These are phyloP conservation scores for Drosophila persimilis DNA, from an alignment of 1,140 invertebrate genomes.

Conservation along the genomic window DNA sequence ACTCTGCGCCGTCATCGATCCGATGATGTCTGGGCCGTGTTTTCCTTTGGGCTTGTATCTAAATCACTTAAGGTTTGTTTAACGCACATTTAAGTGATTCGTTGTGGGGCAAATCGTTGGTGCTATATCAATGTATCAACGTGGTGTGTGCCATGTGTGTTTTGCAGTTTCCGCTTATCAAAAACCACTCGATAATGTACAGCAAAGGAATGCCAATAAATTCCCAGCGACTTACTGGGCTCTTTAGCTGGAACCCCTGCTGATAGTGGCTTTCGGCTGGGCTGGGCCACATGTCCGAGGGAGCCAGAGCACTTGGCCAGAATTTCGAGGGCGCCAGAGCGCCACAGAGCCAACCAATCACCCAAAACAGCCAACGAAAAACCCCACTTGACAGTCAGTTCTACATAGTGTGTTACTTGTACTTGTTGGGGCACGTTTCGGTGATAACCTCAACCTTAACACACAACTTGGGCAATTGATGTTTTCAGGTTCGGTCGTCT, in stretches of 20 bases:
- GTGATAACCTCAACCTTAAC: slow-evolving; percentile 79
- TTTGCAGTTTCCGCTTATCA: slow-evolving; percentile 41
- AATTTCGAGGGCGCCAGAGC: no score
- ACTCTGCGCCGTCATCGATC: no score
- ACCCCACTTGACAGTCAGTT: slow-evolving; percentile 35
- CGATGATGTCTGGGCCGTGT: not conserved
- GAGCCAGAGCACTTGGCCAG: no score
- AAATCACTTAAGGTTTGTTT: slow-evolving; percentile 70
- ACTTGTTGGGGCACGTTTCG: slow-evolving; percentile 63
- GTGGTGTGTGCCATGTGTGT: no score
- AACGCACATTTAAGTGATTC: slow-evolving; percentile 47
- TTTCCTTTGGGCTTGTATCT: slow-evolving; percentile 39
- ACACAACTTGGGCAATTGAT: slow-evolving; percentile 40
- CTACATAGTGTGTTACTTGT: slow-evolving; percentile 52
- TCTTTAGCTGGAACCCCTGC: slow-evolving; percentile 8
- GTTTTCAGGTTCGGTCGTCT: slow-evolving; percentile 10
- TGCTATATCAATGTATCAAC: slow-evolving; percentile 6
- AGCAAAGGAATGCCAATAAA: slow-evolving; percentile 43
- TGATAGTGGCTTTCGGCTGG: slow-evolving; percentile 17
- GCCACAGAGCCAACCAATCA: no score
- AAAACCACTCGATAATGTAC: slow-evolving; percentile 30
- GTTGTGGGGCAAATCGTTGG: no score
- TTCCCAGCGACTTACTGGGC: slow-evolving; percentile 2
- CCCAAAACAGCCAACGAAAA: no score
- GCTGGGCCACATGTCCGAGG: no score